A percentile compares a stretch with the other conserved stretches of the same genome.
Conservation (phyloP, 2,888 invertebrate genomes). For the Oxyteleia sp. region DNA sequence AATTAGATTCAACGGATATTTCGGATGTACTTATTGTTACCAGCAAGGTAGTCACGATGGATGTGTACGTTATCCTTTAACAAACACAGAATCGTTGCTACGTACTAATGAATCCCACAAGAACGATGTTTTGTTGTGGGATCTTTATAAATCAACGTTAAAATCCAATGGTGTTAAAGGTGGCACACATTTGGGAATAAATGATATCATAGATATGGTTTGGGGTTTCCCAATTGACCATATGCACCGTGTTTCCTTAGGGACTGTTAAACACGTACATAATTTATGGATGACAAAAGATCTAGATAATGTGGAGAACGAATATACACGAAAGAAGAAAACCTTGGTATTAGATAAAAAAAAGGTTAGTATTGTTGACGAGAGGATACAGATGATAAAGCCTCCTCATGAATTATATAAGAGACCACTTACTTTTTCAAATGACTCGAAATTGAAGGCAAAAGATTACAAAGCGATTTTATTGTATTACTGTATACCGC, state of each 20-base stretch:
- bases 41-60: constrained; percentile 16
- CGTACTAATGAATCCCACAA: constrained; percentile 43
- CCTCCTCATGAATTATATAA: constrained; percentile 24
- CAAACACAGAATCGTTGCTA: background rate
- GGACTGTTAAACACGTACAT: constrained; percentile 1
- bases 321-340: no score
- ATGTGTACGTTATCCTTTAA: constrained; percentile 37
- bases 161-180: constrained; percentile 21
- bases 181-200: background rate
- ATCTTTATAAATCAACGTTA: background rate
- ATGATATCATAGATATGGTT: constrained; percentile 20
- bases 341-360: no score
- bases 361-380: background rate
- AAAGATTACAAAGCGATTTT: constrained; percentile 18
- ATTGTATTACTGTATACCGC: constrained; percentile 16
- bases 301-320: no score
- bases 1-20: constrained; percentile 24
- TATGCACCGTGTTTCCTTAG: constrained; percentile 27
- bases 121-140: constrained; percentile 20
- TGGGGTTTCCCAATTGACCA: constrained; percentile 36
- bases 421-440: constrained; percentile 1
- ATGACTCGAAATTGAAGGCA: constrained; percentile 1
- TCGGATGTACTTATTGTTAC: constrained; percentile 41
- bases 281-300: background rate
- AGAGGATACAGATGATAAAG: background rate